A percentile compares a stretch with the other conserved stretches of the same genome.
Conservation (phyloP, 2,888 invertebrate species). For the Blera fallax region DNA sequence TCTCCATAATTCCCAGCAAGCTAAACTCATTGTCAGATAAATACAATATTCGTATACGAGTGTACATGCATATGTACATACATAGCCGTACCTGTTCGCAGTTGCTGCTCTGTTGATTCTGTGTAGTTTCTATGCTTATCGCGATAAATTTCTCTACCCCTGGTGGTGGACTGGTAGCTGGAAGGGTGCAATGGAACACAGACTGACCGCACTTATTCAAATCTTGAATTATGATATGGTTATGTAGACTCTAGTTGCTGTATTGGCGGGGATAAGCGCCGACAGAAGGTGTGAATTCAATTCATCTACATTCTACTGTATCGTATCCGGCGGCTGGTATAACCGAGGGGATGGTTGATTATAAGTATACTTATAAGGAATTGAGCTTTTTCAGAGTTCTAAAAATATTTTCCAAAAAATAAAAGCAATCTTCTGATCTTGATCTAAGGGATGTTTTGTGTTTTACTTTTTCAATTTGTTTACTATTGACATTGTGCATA, state of each 20-base stretch:
- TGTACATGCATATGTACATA: too few relatives aligned
- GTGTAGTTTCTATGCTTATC: conserved; percentile 20
- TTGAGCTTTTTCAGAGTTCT: background rate
- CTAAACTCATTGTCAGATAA: conserved; percentile 49
- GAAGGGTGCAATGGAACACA: conserved; percentile 14
- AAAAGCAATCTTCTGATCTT: background rate
- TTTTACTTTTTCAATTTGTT: background rate
- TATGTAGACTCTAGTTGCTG: background rate
- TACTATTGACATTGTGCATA: background rate
- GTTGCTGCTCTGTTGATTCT: conserved; percentile 30
- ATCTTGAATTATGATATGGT: conserved; percentile 35
- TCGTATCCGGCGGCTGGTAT: too few relatives aligned
- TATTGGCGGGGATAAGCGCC: background rate
- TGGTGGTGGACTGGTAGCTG: background rate
- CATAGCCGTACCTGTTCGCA: conserved; percentile 11
- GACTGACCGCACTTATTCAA: background rate
- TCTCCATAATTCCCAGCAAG: conserved; percentile 53
- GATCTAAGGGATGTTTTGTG: background rate
- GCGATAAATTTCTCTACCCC: conserved; percentile 27
- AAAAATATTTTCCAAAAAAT: background rate
- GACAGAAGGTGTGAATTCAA: background rate
- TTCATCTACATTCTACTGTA: too few relatives aligned
- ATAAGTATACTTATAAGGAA: background rate
- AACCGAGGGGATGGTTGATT: too few relatives aligned
- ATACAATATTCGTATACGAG: too few relatives aligned